Conservation (phyloP, 2,888 invertebrate genomes). For the Latheticus oryzae region DNA sequence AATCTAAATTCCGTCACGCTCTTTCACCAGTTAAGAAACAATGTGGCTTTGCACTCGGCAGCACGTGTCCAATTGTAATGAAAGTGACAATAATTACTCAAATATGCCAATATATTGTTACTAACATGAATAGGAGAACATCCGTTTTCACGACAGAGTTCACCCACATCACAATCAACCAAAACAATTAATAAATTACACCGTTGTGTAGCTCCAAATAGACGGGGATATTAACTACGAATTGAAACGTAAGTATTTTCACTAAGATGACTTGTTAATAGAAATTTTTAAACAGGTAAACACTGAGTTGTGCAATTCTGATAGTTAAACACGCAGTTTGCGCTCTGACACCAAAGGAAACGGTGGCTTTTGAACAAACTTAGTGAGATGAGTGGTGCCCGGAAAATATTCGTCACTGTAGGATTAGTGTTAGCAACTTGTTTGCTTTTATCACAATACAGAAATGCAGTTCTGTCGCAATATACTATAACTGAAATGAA, state of each 20-base stretch:
- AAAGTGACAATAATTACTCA: slow-evolving; percentile 8
- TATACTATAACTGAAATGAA: background rate
- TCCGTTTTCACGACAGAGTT: slow-evolving; percentile 19
- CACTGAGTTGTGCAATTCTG: slow-evolving; percentile 23
- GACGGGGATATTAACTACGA: background rate
- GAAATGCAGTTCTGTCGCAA: slow-evolving; percentile 1
- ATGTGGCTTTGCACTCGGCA: background rate
- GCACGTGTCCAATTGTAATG: slow-evolving; percentile 10
- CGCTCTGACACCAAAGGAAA: slow-evolving; percentile 4
- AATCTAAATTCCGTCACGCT: slow-evolving; percentile 2
- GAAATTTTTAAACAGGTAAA: slow-evolving; percentile 7
- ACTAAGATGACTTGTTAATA: background rate
- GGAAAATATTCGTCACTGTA: slow-evolving; percentile 2
- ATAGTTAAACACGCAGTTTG: slow-evolving; percentile 23
- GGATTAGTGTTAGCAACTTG: slow-evolving; percentile 3
- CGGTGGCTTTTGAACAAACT: background rate
- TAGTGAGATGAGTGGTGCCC: slow-evolving; percentile 1
- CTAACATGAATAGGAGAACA: slow-evolving; percentile 12
- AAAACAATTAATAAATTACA: slow-evolving; percentile 11
- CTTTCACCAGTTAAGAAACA: slow-evolving; percentile 6
- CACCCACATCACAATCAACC: slow-evolving; percentile 1
- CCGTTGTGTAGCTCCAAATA: slow-evolving; percentile 21
- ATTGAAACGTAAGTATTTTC: slow-evolving; percentile 17
- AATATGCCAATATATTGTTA: slow-evolving; percentile 8
- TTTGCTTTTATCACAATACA: slow-evolving; percentile 10